phyloP scores from a whole-genome alignment of 2,113 vertebrate genomes.

The Vireo altiloquus region DNA sequence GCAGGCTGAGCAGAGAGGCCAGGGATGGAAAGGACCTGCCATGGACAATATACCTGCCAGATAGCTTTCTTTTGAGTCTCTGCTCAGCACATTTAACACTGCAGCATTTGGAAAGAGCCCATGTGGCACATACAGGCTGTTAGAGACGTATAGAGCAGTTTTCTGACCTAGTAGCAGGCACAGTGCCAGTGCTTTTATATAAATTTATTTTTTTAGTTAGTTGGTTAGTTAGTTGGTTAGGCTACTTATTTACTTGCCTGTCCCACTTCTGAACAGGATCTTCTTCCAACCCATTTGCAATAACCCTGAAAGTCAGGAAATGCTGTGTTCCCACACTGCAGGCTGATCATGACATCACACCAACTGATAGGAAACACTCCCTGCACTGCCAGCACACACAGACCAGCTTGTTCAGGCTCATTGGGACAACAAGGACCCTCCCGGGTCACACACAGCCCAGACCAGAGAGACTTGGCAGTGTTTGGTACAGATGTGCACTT shows the following conservation, averaged over 20 bases:
- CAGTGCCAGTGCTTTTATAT: not conserved
- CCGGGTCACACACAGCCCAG: rapidly evolving
- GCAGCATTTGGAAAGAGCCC: not conserved
- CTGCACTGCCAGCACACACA: not conserved
- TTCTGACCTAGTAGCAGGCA: not conserved
- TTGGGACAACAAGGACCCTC: not conserved
- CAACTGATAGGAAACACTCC: not conserved
- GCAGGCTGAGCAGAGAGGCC: not conserved
- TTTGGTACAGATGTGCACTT: not conserved
- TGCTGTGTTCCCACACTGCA: not conserved
- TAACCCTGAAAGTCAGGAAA: not conserved
- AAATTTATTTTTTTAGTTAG: not conserved
- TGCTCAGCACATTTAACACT: not conserved
- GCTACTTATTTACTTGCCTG: not conserved
- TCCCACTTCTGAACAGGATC: not conserved
- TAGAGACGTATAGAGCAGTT: rapidly evolving
- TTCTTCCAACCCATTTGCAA: not conserved
- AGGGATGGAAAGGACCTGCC: not conserved
- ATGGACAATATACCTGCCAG: not conserved
- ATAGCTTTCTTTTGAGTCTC: not conserved
- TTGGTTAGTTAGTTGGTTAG: not conserved
- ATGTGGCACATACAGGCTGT: not conserved
- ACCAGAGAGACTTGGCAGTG: not conserved
- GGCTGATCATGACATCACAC: not conserved
- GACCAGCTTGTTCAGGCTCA: not conserved